Evolutionary conservation across 2,113 vertebrate species (phyloP).

Genomic region (Corvus moneduloides): DNA sequence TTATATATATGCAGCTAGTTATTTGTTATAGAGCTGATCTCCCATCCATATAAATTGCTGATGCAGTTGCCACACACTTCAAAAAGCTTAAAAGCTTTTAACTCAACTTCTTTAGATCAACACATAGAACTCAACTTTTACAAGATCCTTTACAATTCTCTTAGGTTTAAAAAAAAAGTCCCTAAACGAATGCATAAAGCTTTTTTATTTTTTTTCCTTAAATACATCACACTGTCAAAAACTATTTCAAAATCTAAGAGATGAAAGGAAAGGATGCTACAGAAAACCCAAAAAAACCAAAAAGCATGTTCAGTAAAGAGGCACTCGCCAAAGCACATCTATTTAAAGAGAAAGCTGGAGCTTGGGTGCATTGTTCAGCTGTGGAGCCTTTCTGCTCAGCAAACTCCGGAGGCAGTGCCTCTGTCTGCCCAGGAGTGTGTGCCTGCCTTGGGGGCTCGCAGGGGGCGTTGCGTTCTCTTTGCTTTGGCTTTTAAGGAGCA

Average conservation of each 20-base stretch:
- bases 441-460: not conserved
- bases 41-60: not conserved
- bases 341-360: not conserved
- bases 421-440: not conserved
- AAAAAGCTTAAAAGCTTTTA: constrained; percentile 40
- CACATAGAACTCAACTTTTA: not conserved
- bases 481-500: constrained; percentile 10
- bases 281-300: not conserved
- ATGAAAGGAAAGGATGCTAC: not conserved
- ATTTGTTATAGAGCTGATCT: constrained; percentile 24
- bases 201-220: not conserved
- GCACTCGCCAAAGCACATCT: not conserved
- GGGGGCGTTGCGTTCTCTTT: not conserved
- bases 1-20: not conserved
- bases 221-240: constrained; percentile 7
- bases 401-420: not conserved
- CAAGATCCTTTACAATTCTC: constrained; percentile 10
- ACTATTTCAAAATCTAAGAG: not conserved
- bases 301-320: not conserved
- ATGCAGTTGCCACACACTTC: not conserved
- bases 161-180: not conserved
- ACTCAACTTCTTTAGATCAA: not conserved
- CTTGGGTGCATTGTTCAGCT: not conserved
- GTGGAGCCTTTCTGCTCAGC: not conserved
- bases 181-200: not conserved